These are phyloP conservation scores for Acanthococcus lagerstroemiae DNA, from an alignment of 2,888 invertebrate species.

Conservation along the genomic window DNA sequence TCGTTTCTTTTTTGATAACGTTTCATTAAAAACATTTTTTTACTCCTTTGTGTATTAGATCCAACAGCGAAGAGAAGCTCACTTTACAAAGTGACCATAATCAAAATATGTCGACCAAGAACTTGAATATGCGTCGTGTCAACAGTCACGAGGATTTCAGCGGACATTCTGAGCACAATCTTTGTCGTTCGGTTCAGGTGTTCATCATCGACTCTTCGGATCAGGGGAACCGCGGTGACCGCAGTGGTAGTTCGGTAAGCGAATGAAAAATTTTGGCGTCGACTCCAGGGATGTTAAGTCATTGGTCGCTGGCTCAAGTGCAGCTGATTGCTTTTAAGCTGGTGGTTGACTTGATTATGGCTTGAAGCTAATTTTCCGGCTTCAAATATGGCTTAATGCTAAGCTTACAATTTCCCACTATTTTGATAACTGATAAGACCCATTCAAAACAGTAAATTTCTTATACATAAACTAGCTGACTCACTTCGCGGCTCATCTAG, in stretches of 20 bases:
- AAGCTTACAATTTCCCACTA: too few species aligned
- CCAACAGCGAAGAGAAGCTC: constrained; percentile 27
- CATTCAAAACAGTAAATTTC: too few species aligned
- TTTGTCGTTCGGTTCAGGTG: constrained; percentile 11
- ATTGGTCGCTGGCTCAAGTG: too few species aligned
- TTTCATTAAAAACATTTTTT: neutral
- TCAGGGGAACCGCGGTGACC: neutral
- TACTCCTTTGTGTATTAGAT: constrained; percentile 2
- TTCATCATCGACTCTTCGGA: neutral
- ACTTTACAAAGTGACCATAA: constrained; percentile 10
- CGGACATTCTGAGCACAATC: constrained; percentile 4
- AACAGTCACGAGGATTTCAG: constrained; percentile 28
- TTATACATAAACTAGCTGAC: too few species aligned
- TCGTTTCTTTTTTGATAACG: neutral
- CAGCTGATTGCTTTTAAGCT: too few species aligned
- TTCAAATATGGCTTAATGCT: too few species aligned
- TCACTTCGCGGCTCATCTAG: too few species aligned
- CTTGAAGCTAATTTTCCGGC: too few species aligned
- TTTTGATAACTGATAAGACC: too few species aligned
- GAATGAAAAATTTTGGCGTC: too few species aligned
- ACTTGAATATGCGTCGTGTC: constrained; percentile 24
- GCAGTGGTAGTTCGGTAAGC: neutral
- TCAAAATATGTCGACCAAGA: constrained; percentile 1
- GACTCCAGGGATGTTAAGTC: too few species aligned
- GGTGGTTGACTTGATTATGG: too few species aligned